These are phyloP conservation scores for Nettapus auritus DNA, from an alignment of 2,113 vertebrate genomes.

Conservation along the genomic window DNA sequence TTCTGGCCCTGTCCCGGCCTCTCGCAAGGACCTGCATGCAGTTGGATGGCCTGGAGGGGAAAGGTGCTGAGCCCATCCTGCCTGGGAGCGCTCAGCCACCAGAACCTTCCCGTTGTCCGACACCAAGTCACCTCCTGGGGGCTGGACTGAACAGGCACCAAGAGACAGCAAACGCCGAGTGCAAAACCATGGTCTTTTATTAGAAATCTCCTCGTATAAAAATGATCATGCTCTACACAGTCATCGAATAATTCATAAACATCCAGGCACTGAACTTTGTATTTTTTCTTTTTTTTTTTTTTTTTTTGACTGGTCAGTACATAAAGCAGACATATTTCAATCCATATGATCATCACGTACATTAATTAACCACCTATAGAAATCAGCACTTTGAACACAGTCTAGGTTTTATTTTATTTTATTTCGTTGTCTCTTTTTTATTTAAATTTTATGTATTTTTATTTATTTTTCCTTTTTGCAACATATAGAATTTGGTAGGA, in stretches of 20 bases:
- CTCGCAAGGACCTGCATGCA: fast-evolving
- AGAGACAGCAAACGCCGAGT: conserved; percentile 69
- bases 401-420: conserved; percentile 75
- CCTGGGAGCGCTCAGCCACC: not conserved
- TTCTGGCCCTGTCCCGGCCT: not conserved
- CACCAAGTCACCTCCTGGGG: not conserved
- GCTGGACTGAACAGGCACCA: conserved; percentile 11
- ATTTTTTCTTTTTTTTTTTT: conserved; percentile 55
- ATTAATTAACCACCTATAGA: conserved; percentile 90
- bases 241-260: conserved; percentile 89
- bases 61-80: not conserved
- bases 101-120: not conserved
- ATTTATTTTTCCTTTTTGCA: conserved; percentile 75
- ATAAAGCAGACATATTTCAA: conserved; percentile 89
- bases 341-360: conserved; percentile 87
- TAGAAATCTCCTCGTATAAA: conserved; percentile 98
- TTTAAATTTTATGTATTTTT: conserved; percentile 27
- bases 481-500: conserved; percentile 72
- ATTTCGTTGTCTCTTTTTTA: conserved; percentile 56
- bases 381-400: conserved; percentile 90
- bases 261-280: conserved; percentile 95
- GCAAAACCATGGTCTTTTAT: conserved; percentile 96
- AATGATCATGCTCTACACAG: conserved; percentile 97
- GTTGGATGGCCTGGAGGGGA: not conserved
- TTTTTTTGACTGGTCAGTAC: conserved; percentile 88